These are phyloP conservation scores for Gymnoscopelus braueri DNA, from an alignment of 2,797 vertebrate genomes.

Conservation along the genomic window DNA sequence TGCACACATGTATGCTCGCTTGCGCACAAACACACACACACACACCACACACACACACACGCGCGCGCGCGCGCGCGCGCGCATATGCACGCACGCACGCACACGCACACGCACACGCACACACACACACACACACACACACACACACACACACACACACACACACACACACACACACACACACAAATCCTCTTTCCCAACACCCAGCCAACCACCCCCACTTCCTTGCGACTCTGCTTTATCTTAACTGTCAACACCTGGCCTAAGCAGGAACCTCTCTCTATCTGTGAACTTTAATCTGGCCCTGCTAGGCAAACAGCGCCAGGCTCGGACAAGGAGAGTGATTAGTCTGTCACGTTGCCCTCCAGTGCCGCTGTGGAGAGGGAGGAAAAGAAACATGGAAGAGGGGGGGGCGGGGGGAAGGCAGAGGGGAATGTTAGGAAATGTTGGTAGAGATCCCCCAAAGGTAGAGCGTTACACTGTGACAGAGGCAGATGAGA, in stretches of 20 bases:
- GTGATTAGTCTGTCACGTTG: constrained; percentile 66
- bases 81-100: constrained; percentile 6
- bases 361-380: constrained; percentile 54
- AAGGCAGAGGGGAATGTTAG: constrained; percentile 12
- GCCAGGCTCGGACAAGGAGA: constrained; percentile 72
- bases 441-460: background rate
- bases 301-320: constrained; percentile 79
- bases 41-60: background rate
- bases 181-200: constrained; percentile 54
- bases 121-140: background rate
- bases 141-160: constrained; percentile 39
- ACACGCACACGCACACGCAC: background rate
- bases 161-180: constrained; percentile 45
- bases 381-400: constrained; percentile 40
- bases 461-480: constrained; percentile 7
- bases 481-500: constrained; percentile 20
- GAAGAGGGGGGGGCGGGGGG: constrained; percentile 14
- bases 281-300: constrained; percentile 84
- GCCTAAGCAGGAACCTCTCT: constrained; percentile 77
- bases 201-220: constrained; percentile 64
- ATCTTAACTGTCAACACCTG: constrained; percentile 86
- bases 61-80: too few species aligned
- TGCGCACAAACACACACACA: background rate
- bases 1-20: background rate
- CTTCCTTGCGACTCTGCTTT: constrained; percentile 72